Conservation (phyloP, 1,140 invertebrate species). For the Pygmarrhopalites habei region DNA sequence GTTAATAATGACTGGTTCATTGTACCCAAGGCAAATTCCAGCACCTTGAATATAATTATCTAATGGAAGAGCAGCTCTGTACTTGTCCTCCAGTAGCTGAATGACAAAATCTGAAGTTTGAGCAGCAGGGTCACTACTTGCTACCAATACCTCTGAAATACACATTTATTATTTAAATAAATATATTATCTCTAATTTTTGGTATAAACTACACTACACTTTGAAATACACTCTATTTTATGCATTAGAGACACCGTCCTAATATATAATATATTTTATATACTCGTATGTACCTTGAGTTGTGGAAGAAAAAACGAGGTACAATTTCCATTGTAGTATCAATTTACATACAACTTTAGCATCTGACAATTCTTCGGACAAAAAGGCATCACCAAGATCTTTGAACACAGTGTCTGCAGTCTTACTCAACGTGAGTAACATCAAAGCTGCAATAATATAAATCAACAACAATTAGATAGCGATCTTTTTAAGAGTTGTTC, state of each 20-base stretch:
- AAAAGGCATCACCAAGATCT: slow-evolving; percentile 7
- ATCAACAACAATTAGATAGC: background rate
- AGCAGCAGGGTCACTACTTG: background rate
- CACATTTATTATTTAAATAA: no score
- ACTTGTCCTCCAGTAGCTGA: background rate
- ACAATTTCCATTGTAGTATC: slow-evolving; percentile 1
- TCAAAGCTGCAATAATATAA: background rate
- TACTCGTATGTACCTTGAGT: no score
- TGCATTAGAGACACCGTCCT: no score
- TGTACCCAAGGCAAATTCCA: background rate
- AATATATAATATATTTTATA: no score
- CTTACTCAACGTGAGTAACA: background rate
- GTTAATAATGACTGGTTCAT: background rate
- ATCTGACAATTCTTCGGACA: background rate
- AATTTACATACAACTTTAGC: background rate
- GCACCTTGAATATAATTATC: slow-evolving; percentile 2
- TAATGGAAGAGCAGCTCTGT: background rate
- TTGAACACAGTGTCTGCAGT: slow-evolving; percentile 4
- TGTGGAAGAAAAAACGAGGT: background rate
- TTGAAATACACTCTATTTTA: no score
- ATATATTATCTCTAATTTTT: no score
- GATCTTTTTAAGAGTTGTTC: background rate
- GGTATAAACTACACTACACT: no score
- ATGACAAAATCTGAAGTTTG: background rate
- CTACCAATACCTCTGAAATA: background rate